A percentile compares a stretch with the other conserved stretches of the same genome.
Evolutionary conservation across 2,113 vertebrate species (phyloP).

Genomic region (Leptodactylus fuscus): DNA sequence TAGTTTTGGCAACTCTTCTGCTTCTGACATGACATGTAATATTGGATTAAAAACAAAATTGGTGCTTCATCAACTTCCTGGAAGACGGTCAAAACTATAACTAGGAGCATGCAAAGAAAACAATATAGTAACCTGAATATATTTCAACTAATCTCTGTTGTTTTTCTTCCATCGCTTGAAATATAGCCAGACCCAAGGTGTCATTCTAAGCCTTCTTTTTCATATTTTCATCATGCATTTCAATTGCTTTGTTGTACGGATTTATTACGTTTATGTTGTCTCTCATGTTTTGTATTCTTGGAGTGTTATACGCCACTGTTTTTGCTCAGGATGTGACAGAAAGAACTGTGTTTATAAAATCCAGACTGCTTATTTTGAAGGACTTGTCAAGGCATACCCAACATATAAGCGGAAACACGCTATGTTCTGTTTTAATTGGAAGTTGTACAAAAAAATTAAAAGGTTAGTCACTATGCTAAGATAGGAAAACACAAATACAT

Average conservation of each 20-base stretch:
- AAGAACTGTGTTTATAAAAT: slow-evolving; percentile 47
- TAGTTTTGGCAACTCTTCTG: slow-evolving; percentile 44
- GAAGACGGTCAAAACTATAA: slow-evolving; percentile 54
- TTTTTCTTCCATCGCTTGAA: slow-evolving; percentile 50
- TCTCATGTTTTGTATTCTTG: slow-evolving; percentile 45
- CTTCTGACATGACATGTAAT: slow-evolving; percentile 51
- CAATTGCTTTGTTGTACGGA: slow-evolving; percentile 32
- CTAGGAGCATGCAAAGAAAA: slow-evolving; percentile 48
- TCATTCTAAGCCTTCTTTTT: slow-evolving; percentile 21
- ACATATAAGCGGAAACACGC: slow-evolving; percentile 59
- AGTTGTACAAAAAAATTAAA: slow-evolving; percentile 24
- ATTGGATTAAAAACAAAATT: slow-evolving; percentile 54
- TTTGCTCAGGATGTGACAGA: slow-evolving; percentile 49
- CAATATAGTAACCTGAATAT: slow-evolving; percentile 51
- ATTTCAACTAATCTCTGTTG: slow-evolving; percentile 46
- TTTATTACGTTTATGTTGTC: slow-evolving; percentile 52
- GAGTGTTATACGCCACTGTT: slow-evolving; percentile 32
- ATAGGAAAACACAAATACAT: not conserved
- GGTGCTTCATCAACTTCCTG: slow-evolving; percentile 52
- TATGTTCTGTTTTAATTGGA: slow-evolving; percentile 60
- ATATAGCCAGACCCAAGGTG: slow-evolving; percentile 33
- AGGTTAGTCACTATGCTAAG: not conserved
- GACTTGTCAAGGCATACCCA: slow-evolving; percentile 24
- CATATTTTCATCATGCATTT: slow-evolving; percentile 23
- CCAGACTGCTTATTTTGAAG: slow-evolving; percentile 33